Evolutionary conservation across 2,888 invertebrate species (phyloP).

Genomic region (Brachycybe producta): DNA sequence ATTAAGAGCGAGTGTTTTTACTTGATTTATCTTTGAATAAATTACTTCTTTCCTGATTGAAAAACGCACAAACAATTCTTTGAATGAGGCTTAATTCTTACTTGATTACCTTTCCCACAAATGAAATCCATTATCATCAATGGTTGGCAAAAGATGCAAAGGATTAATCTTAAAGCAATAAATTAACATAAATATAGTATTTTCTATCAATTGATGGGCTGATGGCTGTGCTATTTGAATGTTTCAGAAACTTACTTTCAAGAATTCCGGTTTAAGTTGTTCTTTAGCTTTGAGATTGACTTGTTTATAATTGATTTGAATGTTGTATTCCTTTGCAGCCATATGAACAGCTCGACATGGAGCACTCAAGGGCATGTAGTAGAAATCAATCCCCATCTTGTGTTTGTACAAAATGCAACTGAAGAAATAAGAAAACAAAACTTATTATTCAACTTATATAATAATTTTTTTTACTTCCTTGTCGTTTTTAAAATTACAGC

Average conservation of each 20-base stretch:
- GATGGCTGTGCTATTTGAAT: no score
- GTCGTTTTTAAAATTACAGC: no score
- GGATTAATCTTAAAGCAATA: slow-evolving; percentile 6
- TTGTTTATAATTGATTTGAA: neutral
- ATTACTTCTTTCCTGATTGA: no score
- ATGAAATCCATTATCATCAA: slow-evolving; percentile 9
- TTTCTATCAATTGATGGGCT: no score
- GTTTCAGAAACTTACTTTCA: no score
- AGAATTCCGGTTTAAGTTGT: neutral
- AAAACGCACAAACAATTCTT: no score
- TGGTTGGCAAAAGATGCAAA: slow-evolving; percentile 8
- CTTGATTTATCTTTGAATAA: no score
- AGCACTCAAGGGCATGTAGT: slow-evolving; percentile 5
- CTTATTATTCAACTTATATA: no score
- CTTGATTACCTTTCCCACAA: slow-evolving; percentile 12
- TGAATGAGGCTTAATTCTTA: no score
- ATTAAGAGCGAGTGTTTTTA: no score
- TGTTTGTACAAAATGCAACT: neutral
- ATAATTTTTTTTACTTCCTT: no score
- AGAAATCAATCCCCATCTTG: slow-evolving; percentile 4
- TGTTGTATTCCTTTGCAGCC: slow-evolving; percentile 2
- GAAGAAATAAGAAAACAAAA: no score
- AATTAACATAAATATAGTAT: neutral
- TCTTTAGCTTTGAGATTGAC: slow-evolving; percentile 1
- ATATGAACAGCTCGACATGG: slow-evolving; percentile 10